Percentiles rank a stretch among this genome's conserved stretches.
phyloP scores from a whole-genome alignment of 2,113 vertebrate genomes.

The Mungos mungo region DNA sequence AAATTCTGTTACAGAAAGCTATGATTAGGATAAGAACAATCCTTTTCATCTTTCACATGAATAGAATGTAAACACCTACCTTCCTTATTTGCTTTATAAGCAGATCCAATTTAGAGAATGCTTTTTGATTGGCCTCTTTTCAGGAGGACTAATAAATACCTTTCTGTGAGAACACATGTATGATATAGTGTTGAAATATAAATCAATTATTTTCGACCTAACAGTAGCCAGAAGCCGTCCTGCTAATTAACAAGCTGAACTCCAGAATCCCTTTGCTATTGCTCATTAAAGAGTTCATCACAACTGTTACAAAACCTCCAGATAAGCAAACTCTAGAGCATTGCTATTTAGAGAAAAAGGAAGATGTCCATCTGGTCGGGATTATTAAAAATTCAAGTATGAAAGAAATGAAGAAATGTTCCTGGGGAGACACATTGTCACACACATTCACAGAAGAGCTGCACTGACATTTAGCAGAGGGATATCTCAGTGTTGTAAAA shows the following conservation, averaged over 20 bases:
- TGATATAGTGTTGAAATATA: conserved; percentile 64
- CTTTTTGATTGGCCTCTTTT: conserved; percentile 60
- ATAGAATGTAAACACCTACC: not conserved
- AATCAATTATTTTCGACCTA: conserved; percentile 80
- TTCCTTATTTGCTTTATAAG: conserved; percentile 32
- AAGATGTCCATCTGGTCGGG: conserved; percentile 67
- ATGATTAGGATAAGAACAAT: conserved; percentile 4
- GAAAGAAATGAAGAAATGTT: conserved; percentile 17
- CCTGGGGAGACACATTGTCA: not conserved
- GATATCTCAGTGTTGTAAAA: not conserved
- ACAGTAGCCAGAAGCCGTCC: conserved; percentile 74
- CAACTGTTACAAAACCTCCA: conserved; percentile 68
- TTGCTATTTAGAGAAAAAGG: conserved; percentile 33
- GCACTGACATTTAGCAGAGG: not conserved
- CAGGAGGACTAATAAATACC: conserved; percentile 60
- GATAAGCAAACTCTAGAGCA: conserved; percentile 51
- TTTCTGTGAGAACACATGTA: conserved; percentile 52
- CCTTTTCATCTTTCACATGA: conserved; percentile 9
- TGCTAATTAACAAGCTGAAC: conserved; percentile 80
- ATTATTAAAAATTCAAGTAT: conserved; percentile 72
- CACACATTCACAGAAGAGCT: not conserved
- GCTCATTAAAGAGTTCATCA: conserved; percentile 79
- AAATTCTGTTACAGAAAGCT: not conserved
- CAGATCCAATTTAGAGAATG: not conserved
- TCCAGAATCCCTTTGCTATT: conserved; percentile 70